A percentile compares a stretch with the other conserved stretches of the same genome.
Conservation (phyloP, 2,797 vertebrate species). For the Premnoplex brunnescens region DNA sequence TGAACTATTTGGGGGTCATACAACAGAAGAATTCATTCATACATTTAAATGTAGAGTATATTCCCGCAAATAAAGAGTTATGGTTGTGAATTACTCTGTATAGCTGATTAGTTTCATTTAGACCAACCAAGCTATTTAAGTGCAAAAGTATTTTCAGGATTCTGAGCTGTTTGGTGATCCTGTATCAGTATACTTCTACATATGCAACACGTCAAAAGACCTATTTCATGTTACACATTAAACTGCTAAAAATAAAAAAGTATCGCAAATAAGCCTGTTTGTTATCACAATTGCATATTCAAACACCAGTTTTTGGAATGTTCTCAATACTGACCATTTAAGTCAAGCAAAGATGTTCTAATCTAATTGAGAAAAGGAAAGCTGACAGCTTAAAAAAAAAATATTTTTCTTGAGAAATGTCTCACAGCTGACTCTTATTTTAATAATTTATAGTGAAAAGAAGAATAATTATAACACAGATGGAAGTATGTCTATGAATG, state of each 20-base stretch:
- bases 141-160: background rate
- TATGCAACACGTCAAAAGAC: background rate
- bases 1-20: background rate
- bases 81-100: background rate
- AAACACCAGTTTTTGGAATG: background rate
- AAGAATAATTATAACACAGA: background rate
- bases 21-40: background rate
- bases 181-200: background rate
- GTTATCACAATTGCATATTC: background rate
- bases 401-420: background rate
- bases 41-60: background rate
- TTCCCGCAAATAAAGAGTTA: background rate
- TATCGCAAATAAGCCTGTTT: background rate
- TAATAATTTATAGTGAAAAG: background rate
- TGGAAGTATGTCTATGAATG: background rate
- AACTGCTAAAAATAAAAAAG: background rate
- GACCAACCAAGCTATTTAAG: background rate
- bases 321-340: background rate
- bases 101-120: background rate
- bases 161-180: background rate
- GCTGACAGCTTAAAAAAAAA: background rate
- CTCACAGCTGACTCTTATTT: background rate
- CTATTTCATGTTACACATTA: background rate
- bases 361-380: fast-evolving
- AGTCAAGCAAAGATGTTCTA: background rate